These are phyloP conservation scores for Sceloporus tristichus DNA, from an alignment of 2,113 vertebrate species.

Conservation along the genomic window DNA sequence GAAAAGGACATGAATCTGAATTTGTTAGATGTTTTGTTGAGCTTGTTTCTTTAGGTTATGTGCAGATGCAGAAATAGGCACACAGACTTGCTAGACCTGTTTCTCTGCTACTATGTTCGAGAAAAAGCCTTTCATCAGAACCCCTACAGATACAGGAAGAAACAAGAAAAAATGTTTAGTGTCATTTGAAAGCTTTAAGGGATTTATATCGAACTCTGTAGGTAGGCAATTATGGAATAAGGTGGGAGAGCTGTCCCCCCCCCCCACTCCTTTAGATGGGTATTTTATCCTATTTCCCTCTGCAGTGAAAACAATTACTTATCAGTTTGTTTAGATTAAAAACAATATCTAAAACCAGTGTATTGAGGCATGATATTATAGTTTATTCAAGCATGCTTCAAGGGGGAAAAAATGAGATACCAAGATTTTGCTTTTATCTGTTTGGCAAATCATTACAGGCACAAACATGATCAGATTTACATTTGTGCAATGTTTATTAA, in stretches of 20 bases:
- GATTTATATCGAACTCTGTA: background rate
- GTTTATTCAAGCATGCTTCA: slow-evolving; percentile 16
- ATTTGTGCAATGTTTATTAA: background rate
- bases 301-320: background rate
- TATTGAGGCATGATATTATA: background rate
- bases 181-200: slow-evolving; percentile 4
- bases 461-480: too few species aligned
- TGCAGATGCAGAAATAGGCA: background rate
- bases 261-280: fast-evolving
- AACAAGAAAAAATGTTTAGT: background rate
- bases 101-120: background rate
- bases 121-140: slow-evolving; percentile 14
- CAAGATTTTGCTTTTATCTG: background rate
- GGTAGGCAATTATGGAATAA: slow-evolving; percentile 18
- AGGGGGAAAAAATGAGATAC: background rate
- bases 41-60: background rate
- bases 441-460: background rate
- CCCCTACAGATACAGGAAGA: background rate
- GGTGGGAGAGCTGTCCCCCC: background rate
- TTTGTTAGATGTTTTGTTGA: background rate
- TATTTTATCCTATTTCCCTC: slow-evolving; percentile 30
- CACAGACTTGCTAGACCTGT: background rate
- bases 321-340: background rate
- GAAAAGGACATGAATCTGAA: background rate
- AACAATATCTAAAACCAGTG: background rate